Base-by-base conservation (phyloP, 1,140 invertebrate genomes). In the Pseudoatta argentina region DNA sequence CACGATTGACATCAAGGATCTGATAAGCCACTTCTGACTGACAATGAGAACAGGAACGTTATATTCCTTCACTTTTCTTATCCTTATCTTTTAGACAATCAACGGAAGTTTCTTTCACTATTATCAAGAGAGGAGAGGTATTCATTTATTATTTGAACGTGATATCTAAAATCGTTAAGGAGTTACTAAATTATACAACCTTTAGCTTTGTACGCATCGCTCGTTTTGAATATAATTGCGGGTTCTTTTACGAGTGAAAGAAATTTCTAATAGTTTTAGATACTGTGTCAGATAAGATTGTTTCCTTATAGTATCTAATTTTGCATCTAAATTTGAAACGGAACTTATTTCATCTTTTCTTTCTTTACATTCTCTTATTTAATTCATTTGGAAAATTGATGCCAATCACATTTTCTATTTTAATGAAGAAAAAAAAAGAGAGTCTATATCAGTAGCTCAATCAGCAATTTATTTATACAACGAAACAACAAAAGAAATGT, bases 1-100 rank as follows among this genome's bases (percentile, higher is more conserved):
- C 79, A 34, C 57, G 55, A 83, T 83, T 83, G 79, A 83, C 79
- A 83, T 75, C 79, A 48, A 5, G 8, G 8, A 61, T 83, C 55
- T 51, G 67, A 83, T 75, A 73, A 39, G 34, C 16, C 12, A n/a
- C 0, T 73, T 67, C 30, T 73, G 67, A 82, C 66, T 72, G 39
- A 44, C 39, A 44, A 44, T 44, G 79, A 30, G 67, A 73, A 82
- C 55, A 72, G 69, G 55, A 83, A 21, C 44, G 39, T 51, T 51
- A 24, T n/a, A 1, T 69, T 61, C 69, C 67, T 34, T 73, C 78
- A 67, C 8, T 61, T 21, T 51, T 75, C 5, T 73, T 53, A 44
- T 8, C 79, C 21, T 61, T 39, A 44, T 75, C 53, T 75, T 24
- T 75, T 83, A 61, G 14, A 63, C n/a, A 82, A 48, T 34, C 53